Evolutionary conservation across 2,797 vertebrate species (phyloP).

Genomic region (Macropus fuliginosus): DNA sequence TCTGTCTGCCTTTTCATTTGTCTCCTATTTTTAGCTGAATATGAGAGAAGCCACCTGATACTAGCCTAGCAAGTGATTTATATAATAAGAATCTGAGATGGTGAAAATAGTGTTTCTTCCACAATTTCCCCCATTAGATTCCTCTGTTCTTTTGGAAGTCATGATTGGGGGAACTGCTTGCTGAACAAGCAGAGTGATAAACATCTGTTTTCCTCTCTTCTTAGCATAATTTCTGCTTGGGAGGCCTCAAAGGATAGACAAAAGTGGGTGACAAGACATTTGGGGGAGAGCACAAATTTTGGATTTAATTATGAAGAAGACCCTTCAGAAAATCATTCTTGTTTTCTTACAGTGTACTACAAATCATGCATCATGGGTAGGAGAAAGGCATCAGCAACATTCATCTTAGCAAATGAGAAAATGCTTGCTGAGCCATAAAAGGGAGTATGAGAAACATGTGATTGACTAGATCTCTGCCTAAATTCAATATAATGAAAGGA

Average conservation of each 20-base stretch:
- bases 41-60: neutral
- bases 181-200: neutral
- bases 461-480: neutral
- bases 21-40: neutral
- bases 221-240: constrained; percentile 56
- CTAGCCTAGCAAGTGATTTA: constrained; percentile 27
- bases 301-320: constrained; percentile 31
- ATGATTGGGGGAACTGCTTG: constrained; percentile 18
- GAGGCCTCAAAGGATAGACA: constrained; percentile 40
- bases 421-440: neutral
- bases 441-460: neutral
- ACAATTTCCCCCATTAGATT: constrained; percentile 58
- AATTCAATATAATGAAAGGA: neutral
- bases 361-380: neutral
- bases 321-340: neutral
- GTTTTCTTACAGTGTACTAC: neutral
- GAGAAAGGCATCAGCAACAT: neutral
- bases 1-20: neutral
- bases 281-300: constrained; percentile 6
- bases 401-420: neutral
- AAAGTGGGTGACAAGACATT: neutral
- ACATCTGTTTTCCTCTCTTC: constrained; percentile 30
- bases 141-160: constrained; percentile 63
- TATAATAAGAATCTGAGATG: constrained; percentile 50
- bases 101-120: constrained; percentile 26